Base-by-base conservation (phyloP, 1,140 invertebrate genomes). In the Plectus sambesii region DNA sequence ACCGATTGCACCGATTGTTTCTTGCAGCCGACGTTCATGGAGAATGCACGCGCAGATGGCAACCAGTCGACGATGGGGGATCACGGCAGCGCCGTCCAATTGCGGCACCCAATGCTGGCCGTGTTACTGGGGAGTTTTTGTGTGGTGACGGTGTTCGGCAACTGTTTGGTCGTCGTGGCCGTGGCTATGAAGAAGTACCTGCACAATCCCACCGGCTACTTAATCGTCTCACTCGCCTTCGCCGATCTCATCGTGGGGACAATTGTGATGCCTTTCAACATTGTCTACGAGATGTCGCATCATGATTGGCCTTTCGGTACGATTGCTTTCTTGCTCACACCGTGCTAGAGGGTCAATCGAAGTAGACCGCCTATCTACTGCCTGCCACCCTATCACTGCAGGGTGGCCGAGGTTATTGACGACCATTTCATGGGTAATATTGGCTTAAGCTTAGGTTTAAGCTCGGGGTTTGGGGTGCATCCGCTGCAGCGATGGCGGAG, bases 181-280 rank as follows among this genome's bases (percentile, higher is more conserved):
- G 64, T 67, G 15, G 68, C 61, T 40, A 67, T 66, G 15, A 67
- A 67, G 41, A 62, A 59, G 42, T 67, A 67, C 48, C 42, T 67
- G 5, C 42, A 66, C 17, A 66, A 66, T 49, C 63, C 63, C 3
- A 66, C 63, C 9, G 61, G 60, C 25, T 63, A 67, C 46, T 30
- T 66, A 24, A 69, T 67, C 40, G 67, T 67, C 20, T 67, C 63
- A 2, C 42, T 67, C 36, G 64, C 64, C 4, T 49, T 69, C 23
- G 66, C 64, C 15, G 64, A 67, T 53, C 51, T 67, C 5, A 62
- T 67, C 19, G 66, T 67, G 15, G 64, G 64, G n/a, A 23, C 69
- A 22, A 56, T 66, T 20, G 66, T 67, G 3, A 67, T 67, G 64
- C 64, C 64, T 3, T 45, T 67, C 39, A 67, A 67, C 35, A 62